These are phyloP conservation scores for Myotis davidii DNA, from an alignment of 2,113 vertebrate genomes.

Conservation along the genomic window DNA sequence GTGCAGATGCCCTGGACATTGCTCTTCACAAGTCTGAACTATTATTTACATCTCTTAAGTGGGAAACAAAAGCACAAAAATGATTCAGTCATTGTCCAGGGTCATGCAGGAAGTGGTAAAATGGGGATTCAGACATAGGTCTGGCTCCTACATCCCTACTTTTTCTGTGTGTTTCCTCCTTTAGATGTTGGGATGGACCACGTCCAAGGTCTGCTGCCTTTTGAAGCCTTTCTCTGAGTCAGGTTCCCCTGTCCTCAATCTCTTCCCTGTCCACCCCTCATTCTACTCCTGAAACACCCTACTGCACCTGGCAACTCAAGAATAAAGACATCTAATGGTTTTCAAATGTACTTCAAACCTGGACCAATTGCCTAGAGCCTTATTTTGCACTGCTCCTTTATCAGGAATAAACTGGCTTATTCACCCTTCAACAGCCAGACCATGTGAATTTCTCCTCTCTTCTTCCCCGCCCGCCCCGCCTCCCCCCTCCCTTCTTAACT, in stretches of 20 bases:
- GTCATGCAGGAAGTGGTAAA: not conserved
- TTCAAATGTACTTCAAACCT: not conserved
- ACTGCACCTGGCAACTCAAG: not conserved
- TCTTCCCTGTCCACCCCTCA: not conserved
- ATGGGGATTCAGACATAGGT: not conserved
- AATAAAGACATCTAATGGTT: not conserved
- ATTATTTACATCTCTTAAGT: not conserved
- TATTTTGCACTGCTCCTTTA: not conserved
- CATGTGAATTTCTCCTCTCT: not conserved
- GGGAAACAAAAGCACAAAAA: not conserved
- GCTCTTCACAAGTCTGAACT: not conserved
- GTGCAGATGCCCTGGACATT: rapidly evolving
- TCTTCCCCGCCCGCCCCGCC: not conserved
- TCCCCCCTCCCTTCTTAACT: not conserved
- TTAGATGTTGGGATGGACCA: not conserved
- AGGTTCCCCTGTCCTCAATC: not conserved
- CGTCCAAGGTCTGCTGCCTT: too few species aligned
- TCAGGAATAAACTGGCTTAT: not conserved
- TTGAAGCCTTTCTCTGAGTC: too few species aligned
- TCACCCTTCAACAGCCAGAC: not conserved
- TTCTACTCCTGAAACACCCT: not conserved
- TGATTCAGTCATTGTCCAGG: not conserved
- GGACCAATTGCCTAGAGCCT: not conserved
- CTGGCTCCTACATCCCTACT: not conserved
- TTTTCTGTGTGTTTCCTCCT: not conserved